Conservation (phyloP, 2,797 vertebrate species). For the Myripristis jacobus region DNA sequence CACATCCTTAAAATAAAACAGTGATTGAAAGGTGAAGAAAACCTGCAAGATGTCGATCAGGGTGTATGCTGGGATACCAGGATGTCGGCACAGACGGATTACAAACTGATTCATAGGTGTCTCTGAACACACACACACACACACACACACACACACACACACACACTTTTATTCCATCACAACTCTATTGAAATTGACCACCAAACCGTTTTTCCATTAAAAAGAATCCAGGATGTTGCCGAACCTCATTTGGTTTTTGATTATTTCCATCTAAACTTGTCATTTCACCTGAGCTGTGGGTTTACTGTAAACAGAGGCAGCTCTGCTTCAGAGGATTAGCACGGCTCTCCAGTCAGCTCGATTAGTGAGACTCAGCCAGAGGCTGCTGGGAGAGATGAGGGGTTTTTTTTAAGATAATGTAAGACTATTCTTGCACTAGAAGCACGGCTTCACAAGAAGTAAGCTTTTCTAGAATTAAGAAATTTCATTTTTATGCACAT, state of each 20-base stretch:
- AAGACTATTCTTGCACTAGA: no score
- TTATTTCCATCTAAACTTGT: neutral
- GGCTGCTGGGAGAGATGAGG: neutral
- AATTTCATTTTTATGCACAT: no score
- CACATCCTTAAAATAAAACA: conserved; percentile 3
- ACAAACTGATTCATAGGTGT: neutral
- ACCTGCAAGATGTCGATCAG: no score
- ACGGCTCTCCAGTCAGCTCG: neutral
- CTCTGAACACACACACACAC: neutral
- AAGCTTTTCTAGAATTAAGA: no score
- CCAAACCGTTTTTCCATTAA: no score
- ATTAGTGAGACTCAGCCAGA: neutral
- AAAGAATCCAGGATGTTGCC: no score
- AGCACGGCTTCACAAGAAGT: no score
- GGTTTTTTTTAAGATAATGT: no score
- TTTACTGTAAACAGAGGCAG: conserved; percentile 8
- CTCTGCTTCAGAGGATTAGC: neutral
- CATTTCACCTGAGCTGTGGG: neutral
- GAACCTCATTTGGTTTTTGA: neutral
- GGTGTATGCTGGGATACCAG: no score
- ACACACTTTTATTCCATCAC: no score
- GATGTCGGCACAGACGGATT: neutral
- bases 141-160: neutral
- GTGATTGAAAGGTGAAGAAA: neutral
- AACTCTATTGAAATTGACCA: no score